These are phyloP conservation scores for Gymnothorax reevesii DNA, from an alignment of 2,797 vertebrate species.

Conservation along the genomic window DNA sequence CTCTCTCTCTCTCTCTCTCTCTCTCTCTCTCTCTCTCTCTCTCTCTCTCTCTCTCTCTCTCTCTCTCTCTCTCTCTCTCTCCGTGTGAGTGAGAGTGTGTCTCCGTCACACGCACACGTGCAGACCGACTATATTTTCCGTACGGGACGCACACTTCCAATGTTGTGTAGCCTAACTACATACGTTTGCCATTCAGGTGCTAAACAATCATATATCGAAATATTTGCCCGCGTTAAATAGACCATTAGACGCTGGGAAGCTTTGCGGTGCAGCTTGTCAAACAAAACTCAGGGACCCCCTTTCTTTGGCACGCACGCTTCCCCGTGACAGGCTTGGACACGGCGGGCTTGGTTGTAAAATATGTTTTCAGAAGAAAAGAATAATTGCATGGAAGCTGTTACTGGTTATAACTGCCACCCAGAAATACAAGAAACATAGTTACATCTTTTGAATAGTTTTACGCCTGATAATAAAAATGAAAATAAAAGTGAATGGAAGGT, in stretches of 20 bases:
- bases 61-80: background rate
- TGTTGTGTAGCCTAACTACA: background rate
- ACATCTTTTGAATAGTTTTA: background rate
- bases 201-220: background rate
- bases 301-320: background rate
- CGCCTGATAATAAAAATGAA: background rate
- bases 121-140: background rate
- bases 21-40: background rate
- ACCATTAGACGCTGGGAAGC: background rate
- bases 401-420: background rate
- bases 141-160: background rate
- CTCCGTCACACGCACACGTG: background rate
- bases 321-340: too few relatives aligned
- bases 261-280: slow-evolving; percentile 26
- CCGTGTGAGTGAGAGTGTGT: too few relatives aligned
- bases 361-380: background rate
- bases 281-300: slow-evolving; percentile 24
- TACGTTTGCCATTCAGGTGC: background rate
- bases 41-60: background rate
- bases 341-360: background rate
- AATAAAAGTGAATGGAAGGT: background rate
- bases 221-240: background rate
- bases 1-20: background rate
- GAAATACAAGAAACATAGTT: background rate
- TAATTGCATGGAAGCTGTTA: background rate